Conservation (phyloP, 2,888 invertebrate species). For the Heteromyza rotundicornis region DNA sequence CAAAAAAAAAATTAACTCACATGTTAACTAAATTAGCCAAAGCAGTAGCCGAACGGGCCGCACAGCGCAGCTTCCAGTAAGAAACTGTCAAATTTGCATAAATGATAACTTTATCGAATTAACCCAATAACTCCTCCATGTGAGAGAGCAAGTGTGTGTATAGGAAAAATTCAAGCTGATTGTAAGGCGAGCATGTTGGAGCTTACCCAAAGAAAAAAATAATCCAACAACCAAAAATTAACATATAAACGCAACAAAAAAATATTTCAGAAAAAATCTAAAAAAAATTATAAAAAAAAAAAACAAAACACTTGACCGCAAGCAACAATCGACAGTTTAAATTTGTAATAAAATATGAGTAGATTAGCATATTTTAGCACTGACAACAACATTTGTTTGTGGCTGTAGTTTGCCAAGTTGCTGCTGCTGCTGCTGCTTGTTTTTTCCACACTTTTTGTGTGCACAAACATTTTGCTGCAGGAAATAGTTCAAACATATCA, state of each 20-base stretch:
- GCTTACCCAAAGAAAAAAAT: background rate
- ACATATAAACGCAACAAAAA: background rate
- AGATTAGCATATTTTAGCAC: constrained; percentile 1
- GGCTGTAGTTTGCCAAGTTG: background rate
- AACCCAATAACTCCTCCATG: constrained; percentile 38
- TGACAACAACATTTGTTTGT: background rate
- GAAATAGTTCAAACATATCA: constrained; percentile 54
- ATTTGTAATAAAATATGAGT: constrained; percentile 1
- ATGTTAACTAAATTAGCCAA: background rate
- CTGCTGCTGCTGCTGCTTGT: background rate
- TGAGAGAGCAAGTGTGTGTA: constrained; percentile 33
- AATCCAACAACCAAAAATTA: background rate
- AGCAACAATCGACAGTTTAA: constrained; percentile 2
- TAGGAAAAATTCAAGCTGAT: background rate
- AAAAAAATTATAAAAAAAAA: background rate
- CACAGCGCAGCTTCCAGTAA: background rate
- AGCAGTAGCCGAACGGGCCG: background rate
- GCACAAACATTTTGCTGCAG: constrained; percentile 31
- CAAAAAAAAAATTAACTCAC: background rate
- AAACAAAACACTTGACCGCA: background rate
- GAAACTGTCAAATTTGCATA: constrained; percentile 47
- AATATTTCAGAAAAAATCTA: background rate
- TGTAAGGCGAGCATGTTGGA: background rate
- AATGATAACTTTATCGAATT: constrained; percentile 50
- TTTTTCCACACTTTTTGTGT: background rate